phyloP scores from a whole-genome alignment of 2,888 invertebrate species.

The Ypsolopha sequella region DNA sequence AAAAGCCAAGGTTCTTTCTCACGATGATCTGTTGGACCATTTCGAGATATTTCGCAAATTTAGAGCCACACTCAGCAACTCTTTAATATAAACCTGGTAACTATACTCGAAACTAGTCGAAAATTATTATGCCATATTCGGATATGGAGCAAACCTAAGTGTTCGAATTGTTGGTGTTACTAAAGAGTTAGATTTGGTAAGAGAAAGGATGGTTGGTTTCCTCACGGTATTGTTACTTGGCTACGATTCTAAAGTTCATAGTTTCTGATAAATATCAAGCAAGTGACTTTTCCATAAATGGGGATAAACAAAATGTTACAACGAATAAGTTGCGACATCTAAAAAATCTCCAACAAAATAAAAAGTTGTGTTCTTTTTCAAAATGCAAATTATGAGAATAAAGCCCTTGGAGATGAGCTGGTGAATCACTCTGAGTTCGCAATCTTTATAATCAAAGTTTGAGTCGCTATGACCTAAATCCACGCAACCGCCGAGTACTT shows the following conservation, averaged over 20 bases:
- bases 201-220: too few relatives aligned
- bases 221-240: too few relatives aligned
- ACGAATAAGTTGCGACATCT: too few relatives aligned
- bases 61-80: not conserved
- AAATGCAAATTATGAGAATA: not conserved
- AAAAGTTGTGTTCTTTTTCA: too few relatives aligned
- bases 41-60: conserved; percentile 4
- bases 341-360: too few relatives aligned
- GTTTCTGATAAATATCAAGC: too few relatives aligned
- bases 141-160: too few relatives aligned
- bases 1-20: not conserved
- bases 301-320: too few relatives aligned
- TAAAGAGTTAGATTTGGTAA: too few relatives aligned
- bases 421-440: conserved; percentile 62
- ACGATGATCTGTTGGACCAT: not conserved
- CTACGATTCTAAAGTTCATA: too few relatives aligned
- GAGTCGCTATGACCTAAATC: conserved; percentile 62
- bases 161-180: too few relatives aligned
- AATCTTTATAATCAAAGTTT: conserved; percentile 69
- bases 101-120: not conserved
- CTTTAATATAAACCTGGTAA: not conserved
- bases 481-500: conserved; percentile 63
- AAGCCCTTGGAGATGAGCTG: conserved; percentile 41
- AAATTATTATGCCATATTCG: not conserved
- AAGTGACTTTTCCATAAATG: too few relatives aligned